Evolutionary conservation across 2,888 invertebrate species (phyloP), one percentile per base, ranked within the genome.

Genomic region (Muscina levida): DNA sequence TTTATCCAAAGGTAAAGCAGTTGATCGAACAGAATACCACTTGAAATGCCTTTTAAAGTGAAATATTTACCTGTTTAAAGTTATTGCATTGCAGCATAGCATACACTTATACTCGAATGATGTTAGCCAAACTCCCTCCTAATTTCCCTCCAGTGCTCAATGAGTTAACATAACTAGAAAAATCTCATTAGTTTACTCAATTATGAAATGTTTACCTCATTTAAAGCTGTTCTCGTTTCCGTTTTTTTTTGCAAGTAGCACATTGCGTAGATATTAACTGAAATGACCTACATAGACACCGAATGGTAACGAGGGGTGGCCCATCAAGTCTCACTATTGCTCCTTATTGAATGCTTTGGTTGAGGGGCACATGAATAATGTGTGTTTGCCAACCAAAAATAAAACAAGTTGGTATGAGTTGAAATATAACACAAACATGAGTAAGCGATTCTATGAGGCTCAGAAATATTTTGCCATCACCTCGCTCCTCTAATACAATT

Each of bases 311-410:
- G 8, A 31, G 31, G 31, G 31, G 31, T 31, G 4, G 8, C 31
- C 31, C 8, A 31, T n/a, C n/a, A n/a, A 31, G 4, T 31, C 31
- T 31, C 65, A 15, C 22, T 42, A 68, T 39, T 15, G 13, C 51
- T 31, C 37, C 51, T 19, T 68, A 37, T 26, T 24, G 51, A 46
- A 67, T 37, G 26, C 53, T 17, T 68, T 42, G 39, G 42, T 68
- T 51, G 10, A 22, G 24, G 53, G 24, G 13, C 39, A 56, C 42
- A 56, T 24, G 53, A 68, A 42, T 68, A 70, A 56, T 62, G 44
- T 19, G 42, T 62, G 62, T 62, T 44, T 44, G 44, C n/a, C n/a
- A 62, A 2, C 42, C 24, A 13, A 3, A 37, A 39, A 44, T n/a
- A 37, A 62, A 22, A 11, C 53, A 13, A 53, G 13, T 13, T 19